phyloP scores from a whole-genome alignment of 2,888 invertebrate genomes.

The Heliconius erato region DNA sequence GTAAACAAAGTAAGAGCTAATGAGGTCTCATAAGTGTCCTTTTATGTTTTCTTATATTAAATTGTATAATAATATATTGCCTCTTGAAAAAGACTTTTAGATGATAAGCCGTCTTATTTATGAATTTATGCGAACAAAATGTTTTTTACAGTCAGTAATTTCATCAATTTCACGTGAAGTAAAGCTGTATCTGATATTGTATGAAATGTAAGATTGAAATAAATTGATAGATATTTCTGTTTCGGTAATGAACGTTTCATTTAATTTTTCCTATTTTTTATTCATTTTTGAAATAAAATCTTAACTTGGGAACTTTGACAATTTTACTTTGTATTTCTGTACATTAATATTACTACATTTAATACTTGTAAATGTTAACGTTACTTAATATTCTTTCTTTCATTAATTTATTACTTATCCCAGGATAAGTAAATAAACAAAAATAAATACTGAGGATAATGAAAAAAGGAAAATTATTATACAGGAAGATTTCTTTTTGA shows the following conservation, averaged over 20 bases:
- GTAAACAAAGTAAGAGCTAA: conserved; percentile 42
- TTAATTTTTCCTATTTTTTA: background rate
- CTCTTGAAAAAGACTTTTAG: conserved; percentile 40
- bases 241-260: background rate
- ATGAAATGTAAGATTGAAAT: background rate
- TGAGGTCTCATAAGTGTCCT: conserved; percentile 41
- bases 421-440: no score
- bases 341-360: no score
- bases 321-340: no score
- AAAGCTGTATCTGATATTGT: background rate
- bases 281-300: no score
- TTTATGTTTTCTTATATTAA: conserved; percentile 43
- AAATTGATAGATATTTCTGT: background rate
- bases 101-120: conserved; percentile 3
- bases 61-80: conserved; percentile 39
- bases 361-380: no score
- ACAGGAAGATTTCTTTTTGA: no score
- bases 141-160: background rate
- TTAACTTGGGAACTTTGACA: no score
- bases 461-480: no score
- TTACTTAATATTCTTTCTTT: no score
- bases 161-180: background rate
- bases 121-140: conserved; percentile 1
- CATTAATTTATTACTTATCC: no score
- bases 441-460: no score